Evolutionary conservation across 2,797 vertebrate species (phyloP).

Genomic region (Muscicapa comitata): DNA sequence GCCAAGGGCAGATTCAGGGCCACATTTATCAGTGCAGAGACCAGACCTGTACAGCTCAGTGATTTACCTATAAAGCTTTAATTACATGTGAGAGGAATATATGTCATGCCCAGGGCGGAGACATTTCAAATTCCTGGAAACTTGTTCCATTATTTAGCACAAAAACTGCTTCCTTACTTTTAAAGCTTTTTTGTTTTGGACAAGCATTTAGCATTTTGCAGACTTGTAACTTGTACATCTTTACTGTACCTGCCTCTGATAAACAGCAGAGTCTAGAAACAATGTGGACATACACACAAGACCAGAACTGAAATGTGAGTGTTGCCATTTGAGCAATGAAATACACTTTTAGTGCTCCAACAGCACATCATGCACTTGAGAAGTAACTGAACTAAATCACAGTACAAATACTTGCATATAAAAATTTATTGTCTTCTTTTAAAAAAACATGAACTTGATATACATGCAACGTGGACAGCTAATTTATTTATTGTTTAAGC

Average conservation of each 20-base stretch:
- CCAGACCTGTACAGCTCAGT: neutral
- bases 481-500: neutral
- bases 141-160: fast-evolving
- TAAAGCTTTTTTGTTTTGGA: neutral
- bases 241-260: neutral
- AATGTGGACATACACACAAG: neutral
- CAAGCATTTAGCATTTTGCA: neutral
- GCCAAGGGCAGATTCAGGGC: neutral
- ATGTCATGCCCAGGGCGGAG: neutral
- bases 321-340: neutral
- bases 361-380: neutral
- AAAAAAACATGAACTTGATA: neutral
- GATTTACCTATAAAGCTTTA: neutral
- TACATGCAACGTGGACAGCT: neutral
- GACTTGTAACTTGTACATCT: neutral
- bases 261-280: neutral
- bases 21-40: neutral
- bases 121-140: neutral
- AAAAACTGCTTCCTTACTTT: neutral
- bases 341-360: neutral
- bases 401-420: slow-evolving; percentile 24
- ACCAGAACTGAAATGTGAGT: neutral
- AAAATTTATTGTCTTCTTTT: slow-evolving; percentile 51
- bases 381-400: neutral
- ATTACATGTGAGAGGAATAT: neutral